A percentile compares a stretch with the other conserved stretches of the same genome.
Conservation (phyloP, 1,140 invertebrate genomes). For the Acromyrmex charruanus region DNA sequence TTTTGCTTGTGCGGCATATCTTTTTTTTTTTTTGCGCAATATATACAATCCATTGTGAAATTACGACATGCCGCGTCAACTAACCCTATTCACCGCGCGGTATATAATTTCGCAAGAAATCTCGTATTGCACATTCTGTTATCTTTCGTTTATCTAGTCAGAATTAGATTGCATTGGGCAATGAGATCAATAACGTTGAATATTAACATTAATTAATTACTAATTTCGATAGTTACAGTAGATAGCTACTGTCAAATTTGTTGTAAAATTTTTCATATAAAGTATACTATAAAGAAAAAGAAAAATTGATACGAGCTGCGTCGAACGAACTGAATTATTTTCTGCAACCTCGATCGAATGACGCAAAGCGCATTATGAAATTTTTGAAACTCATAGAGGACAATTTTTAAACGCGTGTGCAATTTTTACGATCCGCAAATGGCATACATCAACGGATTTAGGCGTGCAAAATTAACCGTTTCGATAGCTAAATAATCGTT, state of each 20-base stretch:
- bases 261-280: not conserved
- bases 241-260: not conserved
- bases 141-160: conserved; percentile 15
- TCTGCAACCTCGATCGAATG: conserved; percentile 64
- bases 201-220: not conserved
- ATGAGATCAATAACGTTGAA: not conserved
- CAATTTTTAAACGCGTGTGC: conserved; percentile 82
- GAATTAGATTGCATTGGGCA: conserved; percentile 15
- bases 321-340: not conserved
- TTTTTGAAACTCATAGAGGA: conserved; percentile 76
- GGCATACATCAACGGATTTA: conserved; percentile 66
- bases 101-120: conserved; percentile 34
- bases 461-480: conserved; percentile 59
- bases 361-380: conserved; percentile 81
- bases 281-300: not conserved
- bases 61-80: conserved; percentile 39
- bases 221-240: not conserved
- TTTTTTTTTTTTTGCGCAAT: conserved; percentile 56
- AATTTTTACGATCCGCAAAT: conserved; percentile 80
- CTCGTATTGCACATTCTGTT: conserved; percentile 11
- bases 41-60: conserved; percentile 22
- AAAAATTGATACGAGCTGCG: not conserved
- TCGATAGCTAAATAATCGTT: conserved; percentile 63
- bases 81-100: conserved; percentile 44
- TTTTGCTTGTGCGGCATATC: conserved; percentile 52